These are phyloP conservation scores for Eristalinus aeneus DNA, from an alignment of 2,888 invertebrate genomes.

Conservation along the genomic window DNA sequence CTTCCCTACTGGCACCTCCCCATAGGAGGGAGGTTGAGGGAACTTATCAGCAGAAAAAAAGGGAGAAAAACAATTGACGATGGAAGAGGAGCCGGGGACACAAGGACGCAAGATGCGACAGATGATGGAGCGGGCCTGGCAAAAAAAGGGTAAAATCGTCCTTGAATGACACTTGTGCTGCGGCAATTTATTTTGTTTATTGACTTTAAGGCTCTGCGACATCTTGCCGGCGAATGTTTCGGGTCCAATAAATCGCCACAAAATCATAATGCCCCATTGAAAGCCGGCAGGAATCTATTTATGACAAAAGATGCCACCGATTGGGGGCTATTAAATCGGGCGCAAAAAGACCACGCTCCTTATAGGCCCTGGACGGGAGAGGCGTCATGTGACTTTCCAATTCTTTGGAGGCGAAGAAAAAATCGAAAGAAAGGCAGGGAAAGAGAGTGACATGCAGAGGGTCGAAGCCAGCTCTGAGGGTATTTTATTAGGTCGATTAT, in stretches of 20 bases:
- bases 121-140: background rate
- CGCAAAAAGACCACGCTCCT: slow-evolving; percentile 51
- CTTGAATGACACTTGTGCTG: slow-evolving; percentile 65
- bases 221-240: slow-evolving; percentile 55
- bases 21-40: background rate
- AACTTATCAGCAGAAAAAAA: background rate
- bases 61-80: slow-evolving; percentile 29
- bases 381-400: background rate
- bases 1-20: background rate
- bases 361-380: slow-evolving; percentile 10
- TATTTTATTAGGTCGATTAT: slow-evolving; percentile 69
- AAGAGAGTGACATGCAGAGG: background rate
- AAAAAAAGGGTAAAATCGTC: slow-evolving; percentile 56
- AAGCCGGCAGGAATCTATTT: slow-evolving; percentile 42
- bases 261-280: slow-evolving; percentile 53
- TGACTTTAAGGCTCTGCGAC: slow-evolving; percentile 69
- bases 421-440: background rate
- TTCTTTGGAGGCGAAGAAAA: background rate
- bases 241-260: slow-evolving; percentile 56
- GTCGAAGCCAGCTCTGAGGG: background rate
- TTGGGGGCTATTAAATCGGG: slow-evolving; percentile 58
- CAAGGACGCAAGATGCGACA: background rate
- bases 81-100: background rate
- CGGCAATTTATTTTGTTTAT: slow-evolving; percentile 68
- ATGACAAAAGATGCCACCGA: slow-evolving; percentile 60